Base-by-base conservation (phyloP, 23 tunicate genomes). In the Styela plicata region DNA sequence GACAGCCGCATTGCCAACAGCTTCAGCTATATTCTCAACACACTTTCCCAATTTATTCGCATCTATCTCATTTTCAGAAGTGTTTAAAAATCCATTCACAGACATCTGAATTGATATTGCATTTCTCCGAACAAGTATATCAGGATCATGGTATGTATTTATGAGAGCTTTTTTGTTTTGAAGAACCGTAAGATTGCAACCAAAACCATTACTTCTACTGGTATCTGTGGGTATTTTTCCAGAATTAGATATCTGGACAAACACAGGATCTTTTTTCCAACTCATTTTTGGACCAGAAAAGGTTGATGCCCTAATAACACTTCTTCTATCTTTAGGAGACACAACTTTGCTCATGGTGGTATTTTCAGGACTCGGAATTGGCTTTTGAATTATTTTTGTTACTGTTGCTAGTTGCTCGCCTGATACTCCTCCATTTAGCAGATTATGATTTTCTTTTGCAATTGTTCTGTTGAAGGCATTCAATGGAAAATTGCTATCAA, bases 1-100 rank as follows among this genome's bases (percentile, higher is more conserved):
- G 34, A 71, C 77, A 27, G 7, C 18, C 13, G 27, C 10, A 10
- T 57, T 69, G n/a, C 52, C 66, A 53, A 76, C 81, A 35, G 81
- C 66, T 44, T 76, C 64, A 20, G 22, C 31, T 19, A 76, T 76
- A 23, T 76, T 7, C 64, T 23, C 64, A 37, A 76, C 65, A 26
- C 81, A 44, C 7, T 44, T 25, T 24, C 77, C 77, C 36, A 71
- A 29, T 17, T 19, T 71, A 30, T 26, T 34, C 10, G 16, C 32
- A 34, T 71, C 36, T 3, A 71, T 30, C 3, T 31, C 37, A 3
- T 3, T 16, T 3, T 29, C 24, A 21, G 24, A 2, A 30, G 23
- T 34, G 7, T n/a, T 30, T 30, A 16, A 16, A 34, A 30, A 22
- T 34, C 23, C 35, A 71, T 30, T 34, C 32, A 28, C 29, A 5